Conservation (phyloP, 2,797 vertebrate genomes). For the Pseudochromis fuscus region DNA sequence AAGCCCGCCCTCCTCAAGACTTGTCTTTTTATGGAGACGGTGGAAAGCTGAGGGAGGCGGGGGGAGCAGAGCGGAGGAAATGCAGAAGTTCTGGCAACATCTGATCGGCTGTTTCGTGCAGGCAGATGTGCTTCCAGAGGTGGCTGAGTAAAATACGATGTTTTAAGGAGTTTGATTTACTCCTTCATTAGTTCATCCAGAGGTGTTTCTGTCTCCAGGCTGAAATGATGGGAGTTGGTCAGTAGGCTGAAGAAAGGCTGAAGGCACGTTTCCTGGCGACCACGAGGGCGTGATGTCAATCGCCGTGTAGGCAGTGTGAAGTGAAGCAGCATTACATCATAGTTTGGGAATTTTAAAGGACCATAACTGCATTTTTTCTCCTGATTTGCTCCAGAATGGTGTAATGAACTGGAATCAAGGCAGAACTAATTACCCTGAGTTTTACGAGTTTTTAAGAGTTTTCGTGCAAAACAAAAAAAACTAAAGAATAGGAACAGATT, state of each 20-base stretch:
- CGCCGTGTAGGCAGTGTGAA: conserved; percentile 24
- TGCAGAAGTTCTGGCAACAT: conserved; percentile 58
- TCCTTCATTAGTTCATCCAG: conserved; percentile 38
- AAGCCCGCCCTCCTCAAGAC: conserved; percentile 70
- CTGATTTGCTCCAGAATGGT: conserved; percentile 15
- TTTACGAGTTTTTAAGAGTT: conserved; percentile 7
- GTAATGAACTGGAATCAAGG: conserved; percentile 17
- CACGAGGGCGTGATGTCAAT: conserved; percentile 36
- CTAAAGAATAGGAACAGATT: conserved; percentile 52
- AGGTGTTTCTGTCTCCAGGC: conserved; percentile 27
- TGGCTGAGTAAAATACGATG: conserved; percentile 50
- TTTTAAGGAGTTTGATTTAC: conserved; percentile 60
- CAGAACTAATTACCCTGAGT: conserved; percentile 11
- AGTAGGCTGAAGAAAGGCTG: conserved; percentile 45
- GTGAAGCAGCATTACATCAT: conserved; percentile 40
- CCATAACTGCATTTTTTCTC: conserved; percentile 13
- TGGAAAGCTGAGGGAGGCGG: conserved; percentile 37
- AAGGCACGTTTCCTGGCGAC: conserved; percentile 36
- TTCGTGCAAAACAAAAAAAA: conserved; percentile 37
- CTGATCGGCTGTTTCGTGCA: conserved; percentile 33
- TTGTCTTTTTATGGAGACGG: conserved; percentile 82
- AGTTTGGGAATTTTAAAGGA: conserved; percentile 30
- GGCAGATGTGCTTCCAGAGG: conserved; percentile 45
- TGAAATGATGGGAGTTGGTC: conserved; percentile 30
- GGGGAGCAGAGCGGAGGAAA: conserved; percentile 47